A percentile compares a stretch with the other conserved stretches of the same genome.
phyloP scores from a whole-genome alignment of 1,140 invertebrate species.

The Heterodera schachtii region DNA sequence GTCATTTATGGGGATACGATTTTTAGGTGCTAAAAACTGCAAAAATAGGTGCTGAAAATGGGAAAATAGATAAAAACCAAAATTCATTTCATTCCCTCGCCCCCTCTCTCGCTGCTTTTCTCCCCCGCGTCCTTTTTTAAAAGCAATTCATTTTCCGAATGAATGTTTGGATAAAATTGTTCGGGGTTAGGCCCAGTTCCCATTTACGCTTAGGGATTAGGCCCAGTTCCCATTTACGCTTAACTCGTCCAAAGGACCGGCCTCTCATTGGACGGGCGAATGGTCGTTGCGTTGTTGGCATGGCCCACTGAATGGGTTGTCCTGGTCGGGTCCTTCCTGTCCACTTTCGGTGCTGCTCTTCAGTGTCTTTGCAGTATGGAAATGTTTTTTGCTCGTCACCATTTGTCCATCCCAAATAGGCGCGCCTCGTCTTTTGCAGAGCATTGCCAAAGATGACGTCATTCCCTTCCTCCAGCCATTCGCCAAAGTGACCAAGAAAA shows the following conservation, averaged over 20 bases:
- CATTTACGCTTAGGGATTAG: too few relatives aligned
- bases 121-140: too few relatives aligned
- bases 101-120: too few relatives aligned
- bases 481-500: conserved; percentile 83
- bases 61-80: too few relatives aligned
- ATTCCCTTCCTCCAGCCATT: conserved; percentile 92
- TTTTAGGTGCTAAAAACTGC: too few relatives aligned
- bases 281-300: conserved; percentile 62
- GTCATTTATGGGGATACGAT: too few relatives aligned
- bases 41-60: too few relatives aligned
- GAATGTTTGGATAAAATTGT: too few relatives aligned
- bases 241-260: conserved; percentile 42
- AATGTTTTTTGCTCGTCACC: not conserved
- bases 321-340: conserved; percentile 92
- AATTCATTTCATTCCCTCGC: too few relatives aligned
- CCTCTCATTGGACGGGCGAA: conserved; percentile 54
- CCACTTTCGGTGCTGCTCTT: conserved; percentile 92
- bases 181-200: too few relatives aligned
- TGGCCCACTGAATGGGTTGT: conserved; percentile 88
- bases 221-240: too few relatives aligned
- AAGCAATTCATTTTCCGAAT: too few relatives aligned
- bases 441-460: conserved; percentile 72
- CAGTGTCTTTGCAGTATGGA: conserved; percentile 76
- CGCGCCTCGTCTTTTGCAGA: conserved; percentile 70
- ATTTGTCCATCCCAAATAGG: conserved; percentile 61